phyloP scores from a whole-genome alignment of 2,113 vertebrate genomes.

The Tapirus terrestris region DNA sequence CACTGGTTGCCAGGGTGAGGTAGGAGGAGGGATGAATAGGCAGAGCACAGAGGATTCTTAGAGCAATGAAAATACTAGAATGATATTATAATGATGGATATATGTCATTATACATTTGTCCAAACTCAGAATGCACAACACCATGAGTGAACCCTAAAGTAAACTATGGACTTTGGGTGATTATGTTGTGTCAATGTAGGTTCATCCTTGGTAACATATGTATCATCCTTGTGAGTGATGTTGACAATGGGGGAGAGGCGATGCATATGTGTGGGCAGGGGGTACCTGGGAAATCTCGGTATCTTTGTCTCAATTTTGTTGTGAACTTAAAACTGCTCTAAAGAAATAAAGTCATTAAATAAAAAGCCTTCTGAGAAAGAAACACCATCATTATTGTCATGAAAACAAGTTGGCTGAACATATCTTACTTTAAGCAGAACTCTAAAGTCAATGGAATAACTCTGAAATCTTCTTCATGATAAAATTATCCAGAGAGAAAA shows the following conservation, averaged over 20 bases:
- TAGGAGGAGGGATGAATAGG: not conserved
- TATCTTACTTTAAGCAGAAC: constrained; percentile 17
- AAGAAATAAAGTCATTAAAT: not conserved
- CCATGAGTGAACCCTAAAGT: not conserved
- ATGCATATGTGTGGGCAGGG: not conserved
- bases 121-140: not conserved
- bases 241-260: not conserved
- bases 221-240: not conserved
- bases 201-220: not conserved
- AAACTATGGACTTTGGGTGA: not conserved
- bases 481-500: not conserved
- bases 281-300: not conserved
- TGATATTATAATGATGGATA: not conserved
- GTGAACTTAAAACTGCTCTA: not conserved
- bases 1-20: not conserved
- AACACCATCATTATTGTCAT: not conserved
- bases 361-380: not conserved
- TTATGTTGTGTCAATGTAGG: not conserved
- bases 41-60: not conserved
- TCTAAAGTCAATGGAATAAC: not conserved
- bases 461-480: constrained; percentile 9
- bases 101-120: not conserved
- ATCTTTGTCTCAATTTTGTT: not conserved
- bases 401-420: not conserved
- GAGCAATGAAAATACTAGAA: not conserved